Percentiles rank a stretch among this genome's conserved stretches.
Conservation (phyloP, 2,113 vertebrate species). For the Anoura caudifer region DNA sequence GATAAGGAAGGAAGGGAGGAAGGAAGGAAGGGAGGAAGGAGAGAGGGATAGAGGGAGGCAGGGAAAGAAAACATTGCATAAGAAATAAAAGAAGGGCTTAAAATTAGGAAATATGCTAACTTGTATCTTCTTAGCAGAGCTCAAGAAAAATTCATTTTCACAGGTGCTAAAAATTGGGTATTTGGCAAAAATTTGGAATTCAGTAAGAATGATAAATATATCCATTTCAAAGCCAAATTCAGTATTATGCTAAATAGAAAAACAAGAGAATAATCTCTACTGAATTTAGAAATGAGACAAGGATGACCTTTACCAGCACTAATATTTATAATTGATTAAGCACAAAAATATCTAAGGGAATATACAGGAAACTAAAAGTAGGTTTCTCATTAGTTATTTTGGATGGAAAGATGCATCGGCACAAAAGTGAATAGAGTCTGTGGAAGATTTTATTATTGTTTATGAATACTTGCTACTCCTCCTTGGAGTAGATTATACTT, state of each 20-base stretch:
- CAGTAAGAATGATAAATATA: background rate
- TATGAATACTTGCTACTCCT: background rate
- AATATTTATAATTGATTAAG: background rate
- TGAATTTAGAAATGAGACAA: background rate
- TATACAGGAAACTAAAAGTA: background rate
- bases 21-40: background rate
- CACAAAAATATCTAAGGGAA: background rate
- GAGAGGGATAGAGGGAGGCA: background rate
- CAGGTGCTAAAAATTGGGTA: background rate
- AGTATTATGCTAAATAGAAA: background rate
- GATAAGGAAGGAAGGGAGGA: background rate
- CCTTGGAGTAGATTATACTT: background rate
- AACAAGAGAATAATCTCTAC: background rate
- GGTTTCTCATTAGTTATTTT: background rate
- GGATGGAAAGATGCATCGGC: background rate
- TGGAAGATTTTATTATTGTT: background rate
- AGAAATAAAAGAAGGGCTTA: background rate
- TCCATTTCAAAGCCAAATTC: background rate
- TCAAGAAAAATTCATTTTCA: background rate
- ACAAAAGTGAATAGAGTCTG: rapidly evolving
- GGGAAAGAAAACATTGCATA: background rate
- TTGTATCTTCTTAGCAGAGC: background rate
- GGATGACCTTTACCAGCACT: background rate
- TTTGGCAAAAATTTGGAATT: background rate
- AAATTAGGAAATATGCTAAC: background rate